Evolutionary conservation across 2,113 vertebrate genomes (phyloP).

Genomic region (Crotalus viridis): DNA sequence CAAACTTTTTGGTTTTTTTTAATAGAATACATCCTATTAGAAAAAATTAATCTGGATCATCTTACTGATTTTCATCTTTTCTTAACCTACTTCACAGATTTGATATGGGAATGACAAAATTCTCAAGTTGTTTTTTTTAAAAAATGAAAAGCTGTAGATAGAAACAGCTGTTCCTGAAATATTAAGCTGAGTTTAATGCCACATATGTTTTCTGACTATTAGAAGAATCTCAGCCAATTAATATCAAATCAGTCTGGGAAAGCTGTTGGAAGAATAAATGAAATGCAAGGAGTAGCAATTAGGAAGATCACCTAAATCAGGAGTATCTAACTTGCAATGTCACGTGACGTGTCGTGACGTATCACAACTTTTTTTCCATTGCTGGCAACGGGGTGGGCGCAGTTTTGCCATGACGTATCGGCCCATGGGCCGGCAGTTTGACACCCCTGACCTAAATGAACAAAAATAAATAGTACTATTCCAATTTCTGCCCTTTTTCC

Average conservation of each 20-base stretch:
- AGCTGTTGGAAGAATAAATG: neutral
- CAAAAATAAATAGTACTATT: slow-evolving; percentile 2
- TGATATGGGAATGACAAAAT: neutral
- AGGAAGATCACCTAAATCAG: neutral
- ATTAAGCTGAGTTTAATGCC: neutral
- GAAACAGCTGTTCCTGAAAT: neutral
- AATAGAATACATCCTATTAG: neutral
- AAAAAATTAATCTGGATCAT: neutral
- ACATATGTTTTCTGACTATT: neutral
- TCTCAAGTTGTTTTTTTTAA: neutral
- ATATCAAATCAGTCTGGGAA: neutral
- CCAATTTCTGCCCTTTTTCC: slow-evolving; percentile 15
- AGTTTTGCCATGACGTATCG: too few relatives aligned
- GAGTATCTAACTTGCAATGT: too few relatives aligned
- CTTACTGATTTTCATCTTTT: neutral
- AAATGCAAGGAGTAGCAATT: neutral
- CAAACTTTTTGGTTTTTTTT: neutral
- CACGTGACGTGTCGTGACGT: too few relatives aligned
- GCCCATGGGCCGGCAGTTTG: too few relatives aligned
- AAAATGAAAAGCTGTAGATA: neutral
- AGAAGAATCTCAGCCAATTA: slow-evolving; percentile 2
- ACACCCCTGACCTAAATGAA: neutral
- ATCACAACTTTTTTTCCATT: too few relatives aligned
- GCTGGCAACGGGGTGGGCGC: too few relatives aligned
- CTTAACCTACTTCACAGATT: neutral